Evolutionary conservation across 2,888 invertebrate species (phyloP).

Genomic region (Amphipoea lucens): DNA sequence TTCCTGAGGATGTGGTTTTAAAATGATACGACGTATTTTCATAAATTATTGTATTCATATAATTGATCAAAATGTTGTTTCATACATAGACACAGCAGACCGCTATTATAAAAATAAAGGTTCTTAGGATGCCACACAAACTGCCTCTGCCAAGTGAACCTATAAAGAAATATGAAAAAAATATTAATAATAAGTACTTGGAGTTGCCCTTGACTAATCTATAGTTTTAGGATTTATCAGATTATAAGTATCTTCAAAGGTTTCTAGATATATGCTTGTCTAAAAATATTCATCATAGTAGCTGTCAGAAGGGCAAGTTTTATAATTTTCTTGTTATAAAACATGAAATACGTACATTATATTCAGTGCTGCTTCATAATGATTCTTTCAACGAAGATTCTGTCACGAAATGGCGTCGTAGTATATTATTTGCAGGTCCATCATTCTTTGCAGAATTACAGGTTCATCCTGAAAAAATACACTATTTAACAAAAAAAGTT

Average conservation of each 20-base stretch:
- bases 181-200: background rate
- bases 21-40: slow-evolving; percentile 42
- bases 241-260: slow-evolving; percentile 75
- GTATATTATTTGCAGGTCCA: background rate
- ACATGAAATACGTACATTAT: slow-evolving; percentile 5
- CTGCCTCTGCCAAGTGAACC: slow-evolving; percentile 3
- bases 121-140: background rate
- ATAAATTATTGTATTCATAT: slow-evolving; percentile 11
- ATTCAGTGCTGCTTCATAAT: background rate
- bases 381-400: background rate
- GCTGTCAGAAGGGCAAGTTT: background rate
- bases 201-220: background rate
- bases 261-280: slow-evolving; percentile 85
- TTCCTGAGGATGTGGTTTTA: slow-evolving; percentile 63
- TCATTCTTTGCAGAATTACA: background rate
- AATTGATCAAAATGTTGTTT: background rate
- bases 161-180: slow-evolving; percentile 12
- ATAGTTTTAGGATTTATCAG: slow-evolving; percentile 63
- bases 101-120: background rate
- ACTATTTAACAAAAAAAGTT: background rate
- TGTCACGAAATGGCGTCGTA: background rate
- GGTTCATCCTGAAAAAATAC: slow-evolving; percentile 25
- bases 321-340: background rate
- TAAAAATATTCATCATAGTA: slow-evolving; percentile 71
- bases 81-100: background rate